phyloP scores from a whole-genome alignment of 2,113 vertebrate species.

The Illadopsis cleaveri region DNA sequence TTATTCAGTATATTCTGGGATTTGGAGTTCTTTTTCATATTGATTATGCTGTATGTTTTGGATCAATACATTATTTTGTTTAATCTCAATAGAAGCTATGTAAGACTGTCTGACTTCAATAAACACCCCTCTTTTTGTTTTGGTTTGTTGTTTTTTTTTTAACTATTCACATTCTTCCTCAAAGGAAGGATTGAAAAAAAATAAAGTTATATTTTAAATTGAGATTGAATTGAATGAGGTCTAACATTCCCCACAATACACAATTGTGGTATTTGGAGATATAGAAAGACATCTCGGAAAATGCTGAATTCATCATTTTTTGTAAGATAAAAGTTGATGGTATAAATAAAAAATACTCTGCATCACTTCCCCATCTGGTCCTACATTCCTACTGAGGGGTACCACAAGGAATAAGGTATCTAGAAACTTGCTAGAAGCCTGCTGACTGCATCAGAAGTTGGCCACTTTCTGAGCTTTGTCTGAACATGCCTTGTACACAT shows the following conservation, averaged over 20 bases:
- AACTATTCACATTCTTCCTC: neutral
- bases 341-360: neutral
- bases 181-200: neutral
- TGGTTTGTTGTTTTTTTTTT: neutral
- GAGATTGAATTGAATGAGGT: neutral
- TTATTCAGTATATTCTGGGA: neutral
- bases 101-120: neutral
- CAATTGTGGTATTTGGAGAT: neutral
- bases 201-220: neutral
- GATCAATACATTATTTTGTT: neutral
- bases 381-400: neutral
- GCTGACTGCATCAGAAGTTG: neutral
- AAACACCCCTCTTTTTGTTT: neutral
- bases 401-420: neutral
- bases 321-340: neutral
- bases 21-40: neutral
- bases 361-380: neutral
- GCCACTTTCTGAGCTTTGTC: neutral
- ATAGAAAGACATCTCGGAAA: neutral
- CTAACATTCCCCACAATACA: neutral
- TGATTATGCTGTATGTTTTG: neutral
- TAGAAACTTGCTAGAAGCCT: neutral
- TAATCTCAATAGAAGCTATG: neutral
- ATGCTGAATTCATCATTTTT: neutral
- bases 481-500: neutral